Percentiles rank a stretch among this genome's conserved stretches.
phyloP scores from a whole-genome alignment of 2,888 invertebrate genomes.

The Aethes cnicana region DNA sequence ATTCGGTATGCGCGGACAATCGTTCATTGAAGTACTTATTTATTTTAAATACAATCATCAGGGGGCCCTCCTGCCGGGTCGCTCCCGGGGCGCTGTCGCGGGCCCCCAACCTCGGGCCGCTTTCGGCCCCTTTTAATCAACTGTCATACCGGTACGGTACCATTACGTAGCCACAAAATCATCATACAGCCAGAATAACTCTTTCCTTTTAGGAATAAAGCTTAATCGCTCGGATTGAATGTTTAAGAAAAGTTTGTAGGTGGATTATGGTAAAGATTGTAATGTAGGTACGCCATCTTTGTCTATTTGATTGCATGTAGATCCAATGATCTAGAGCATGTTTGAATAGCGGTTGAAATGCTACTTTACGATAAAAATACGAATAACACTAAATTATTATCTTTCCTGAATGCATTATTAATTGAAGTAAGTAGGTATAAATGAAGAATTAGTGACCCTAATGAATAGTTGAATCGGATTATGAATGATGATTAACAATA shows the following conservation, averaged over 20 bases:
- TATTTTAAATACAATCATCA: conserved; percentile 83
- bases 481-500: conserved; percentile 48
- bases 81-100: conserved; percentile 77
- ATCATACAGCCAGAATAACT: background rate
- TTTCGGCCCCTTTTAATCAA: conserved; percentile 82
- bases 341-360: conserved; percentile 59
- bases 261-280: conserved; percentile 45
- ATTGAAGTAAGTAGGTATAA: no score
- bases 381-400: no score
- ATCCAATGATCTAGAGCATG: conserved; percentile 64
- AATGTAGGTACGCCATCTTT: conserved; percentile 71
- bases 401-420: no score
- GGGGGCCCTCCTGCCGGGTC: conserved; percentile 71
- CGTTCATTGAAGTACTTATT: conserved; percentile 82
- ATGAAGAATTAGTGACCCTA: conserved; percentile 23
- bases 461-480: conserved; percentile 17
- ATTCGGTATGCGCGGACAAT: conserved; percentile 72
- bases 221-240: conserved; percentile 32
- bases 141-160: conserved; percentile 74
- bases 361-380: no score
- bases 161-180: conserved; percentile 44
- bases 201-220: conserved; percentile 29
- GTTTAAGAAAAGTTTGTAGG: conserved; percentile 36
- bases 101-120: conserved; percentile 74
- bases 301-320: conserved; percentile 68